Conservation (phyloP, 2,797 vertebrate genomes). For the Psittacula derbiana region DNA sequence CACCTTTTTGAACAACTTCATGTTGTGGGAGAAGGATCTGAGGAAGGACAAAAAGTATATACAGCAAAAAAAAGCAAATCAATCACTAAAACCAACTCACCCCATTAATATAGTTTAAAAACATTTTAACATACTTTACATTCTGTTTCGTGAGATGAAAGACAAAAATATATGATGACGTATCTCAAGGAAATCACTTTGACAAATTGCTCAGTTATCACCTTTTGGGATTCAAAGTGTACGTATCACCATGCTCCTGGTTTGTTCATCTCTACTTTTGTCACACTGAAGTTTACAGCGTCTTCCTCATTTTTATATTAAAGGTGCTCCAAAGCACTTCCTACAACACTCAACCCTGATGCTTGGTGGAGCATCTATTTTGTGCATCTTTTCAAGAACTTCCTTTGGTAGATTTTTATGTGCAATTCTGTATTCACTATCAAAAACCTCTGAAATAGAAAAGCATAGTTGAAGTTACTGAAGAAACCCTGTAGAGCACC, state of each 20-base stretch:
- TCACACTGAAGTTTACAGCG: not conserved
- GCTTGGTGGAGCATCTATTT: conserved; percentile 86
- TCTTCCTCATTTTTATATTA: conserved; percentile 80
- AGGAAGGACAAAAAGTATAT: not conserved
- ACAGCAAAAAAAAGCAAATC: not conserved
- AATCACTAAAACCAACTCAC: not conserved
- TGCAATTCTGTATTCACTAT: conserved; percentile 89
- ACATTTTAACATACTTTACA: not conserved
- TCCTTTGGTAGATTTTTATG: conserved; percentile 84
- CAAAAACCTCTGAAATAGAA: conserved; percentile 90
- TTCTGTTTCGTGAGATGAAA: not conserved
- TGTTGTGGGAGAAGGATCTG: not conserved
- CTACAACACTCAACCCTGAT: conserved; percentile 87
- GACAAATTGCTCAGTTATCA: conserved; percentile 6
- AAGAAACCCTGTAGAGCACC: not conserved
- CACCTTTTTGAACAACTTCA: not conserved
- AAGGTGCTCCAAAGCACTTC: conserved; percentile 87
- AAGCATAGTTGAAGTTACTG: not conserved
- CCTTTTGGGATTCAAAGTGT: not conserved
- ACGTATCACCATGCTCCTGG: not conserved
- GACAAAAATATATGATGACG: not conserved
- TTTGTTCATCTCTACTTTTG: not conserved
- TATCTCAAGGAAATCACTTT: not conserved
- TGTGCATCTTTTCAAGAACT: conserved; percentile 83
- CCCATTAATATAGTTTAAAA: not conserved